Base-by-base conservation (phyloP, 2,888 invertebrate species). In the Actias luna region DNA sequence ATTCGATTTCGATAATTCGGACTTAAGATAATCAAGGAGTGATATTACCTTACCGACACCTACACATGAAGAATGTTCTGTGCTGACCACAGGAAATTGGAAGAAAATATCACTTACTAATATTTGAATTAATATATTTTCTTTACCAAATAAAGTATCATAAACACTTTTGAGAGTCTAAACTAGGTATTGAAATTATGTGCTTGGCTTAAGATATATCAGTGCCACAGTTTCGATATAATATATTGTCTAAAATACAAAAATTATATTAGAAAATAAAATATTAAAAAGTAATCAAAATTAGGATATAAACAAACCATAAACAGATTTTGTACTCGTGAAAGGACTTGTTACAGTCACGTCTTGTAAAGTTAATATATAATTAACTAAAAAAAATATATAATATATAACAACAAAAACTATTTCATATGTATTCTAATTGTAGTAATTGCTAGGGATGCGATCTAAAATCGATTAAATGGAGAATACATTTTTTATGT, bases 181-280 rank as follows among this genome's bases (percentile, higher is more conserved):
- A 70, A 67, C 83, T 85, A 4, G 64, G 57, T 67, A 82, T 83
- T 8, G 77, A 69, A 64, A 82, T 73, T 61, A 88, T 71, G 60
- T 76, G 70, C 62, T 74, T 68, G 5, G 78, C 75, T 46, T 73
- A 74, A 31, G 84, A 71, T 29, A 86, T 64, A 18, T 78, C 75
- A 68, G 67, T 69, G 25, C 87, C 88, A 76, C 89, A 89, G 63
- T 64, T 67, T 58, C 87, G 84, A 71, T 89, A 88, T 46, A 89
- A 68, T 67, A 88, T 79, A 65, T 70, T 66, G 33, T 82, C 87
- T 86, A 83, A 66, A 79, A 75, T 39, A 62, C 29, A 59, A 22
- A 58, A 61, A 46, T 50, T 5, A 59, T 31, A 58, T 61, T 70
- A 77, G 18, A 46, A 52, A 46, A 65, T 61, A 55, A 22, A 35